Evolutionary conservation across 2,797 vertebrate genomes (phyloP), one percentile per base, ranked within the genome.

Genomic region (Acanthornis magna): DNA sequence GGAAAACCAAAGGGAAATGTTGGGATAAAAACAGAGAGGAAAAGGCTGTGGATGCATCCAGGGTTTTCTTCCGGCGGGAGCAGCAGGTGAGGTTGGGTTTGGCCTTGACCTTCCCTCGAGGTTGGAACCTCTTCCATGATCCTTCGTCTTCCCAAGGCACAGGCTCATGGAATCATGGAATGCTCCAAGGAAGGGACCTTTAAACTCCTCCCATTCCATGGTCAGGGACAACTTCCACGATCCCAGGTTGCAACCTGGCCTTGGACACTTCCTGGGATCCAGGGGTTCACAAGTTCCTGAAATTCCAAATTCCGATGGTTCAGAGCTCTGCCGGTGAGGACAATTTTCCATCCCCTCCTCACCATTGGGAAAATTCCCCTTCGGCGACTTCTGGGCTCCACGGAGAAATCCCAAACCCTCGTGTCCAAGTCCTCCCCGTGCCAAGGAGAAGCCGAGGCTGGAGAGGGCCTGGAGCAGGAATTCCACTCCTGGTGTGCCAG

Each of bases 271-370:
- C 50, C 74, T 8, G 25, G 40, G 48, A 40, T 30, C 43, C 43
- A 40, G 48, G 34, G 10, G 40, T 10, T 29, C 13, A 5, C 9
- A 42, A 42, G 3, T 21, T 6, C 50, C 7, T 0, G 42, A 8
- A 42, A 27, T 22, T 42, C 66, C 22, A 6, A 2, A 42, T 48
- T 32, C 50, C 3, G 1, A 13, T 0, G 48, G 47, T 3, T 68
- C n/a, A 0, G 54, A 11, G 21, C 60, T 73, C n/a, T 0, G 1
- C 25, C 1, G 16, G 4, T 9, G 43, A n/a, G 30, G 40, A 42
- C 8, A 2, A 22, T 34, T 71, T 42, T 23, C 74, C 50, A 23
- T 19, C 74, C 43, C 42, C 22, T 48, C 30, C 30, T 42, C 27
- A 10, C 21, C 50, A 9, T 0, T 3, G 36, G 66, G 66, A 57